Conservation (phyloP, 2,888 invertebrate genomes). For the Tridacna gigas region DNA sequence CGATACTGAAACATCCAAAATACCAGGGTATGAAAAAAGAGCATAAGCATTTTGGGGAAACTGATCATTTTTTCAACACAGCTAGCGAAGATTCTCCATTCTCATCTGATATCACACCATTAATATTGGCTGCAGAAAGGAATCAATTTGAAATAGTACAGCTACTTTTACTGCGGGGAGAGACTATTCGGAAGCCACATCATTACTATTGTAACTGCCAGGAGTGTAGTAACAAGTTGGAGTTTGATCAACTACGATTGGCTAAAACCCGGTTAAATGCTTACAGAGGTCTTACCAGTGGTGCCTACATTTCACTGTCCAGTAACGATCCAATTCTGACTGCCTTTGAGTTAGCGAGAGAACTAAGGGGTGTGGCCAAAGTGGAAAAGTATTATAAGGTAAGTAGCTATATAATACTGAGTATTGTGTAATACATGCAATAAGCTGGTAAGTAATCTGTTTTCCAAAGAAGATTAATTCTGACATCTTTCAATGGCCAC, state of each 20-base stretch:
- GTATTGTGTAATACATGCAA: no score
- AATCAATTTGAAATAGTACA: constrained; percentile 81
- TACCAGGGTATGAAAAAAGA: constrained; percentile 78
- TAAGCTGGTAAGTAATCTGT: no score
- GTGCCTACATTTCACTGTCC: constrained; percentile 81
- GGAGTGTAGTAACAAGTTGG: constrained; percentile 78
- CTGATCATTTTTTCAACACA: constrained; percentile 76
- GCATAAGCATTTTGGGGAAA: constrained; percentile 75
- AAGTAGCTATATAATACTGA: constrained; percentile 12
- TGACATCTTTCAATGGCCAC: no score
- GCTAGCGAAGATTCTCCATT: constrained; percentile 80
- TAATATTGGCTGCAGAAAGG: constrained; percentile 79
- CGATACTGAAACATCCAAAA: constrained; percentile 82
- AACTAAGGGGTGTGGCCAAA: constrained; percentile 75
- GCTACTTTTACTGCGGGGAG: constrained; percentile 78
- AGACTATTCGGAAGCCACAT: constrained; percentile 82
- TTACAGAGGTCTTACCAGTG: constrained; percentile 80
- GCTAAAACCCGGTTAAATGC: constrained; percentile 81
- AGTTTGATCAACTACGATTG: constrained; percentile 79
- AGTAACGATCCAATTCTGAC: constrained; percentile 82
- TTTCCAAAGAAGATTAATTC: no score
- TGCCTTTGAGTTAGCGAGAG: constrained; percentile 79
- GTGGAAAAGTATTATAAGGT: constrained; percentile 83
- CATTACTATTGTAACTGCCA: constrained; percentile 82
- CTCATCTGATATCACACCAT: constrained; percentile 80